phyloP scores from a whole-genome alignment of 2,113 vertebrate species.

The Carettochelys insculpta region DNA sequence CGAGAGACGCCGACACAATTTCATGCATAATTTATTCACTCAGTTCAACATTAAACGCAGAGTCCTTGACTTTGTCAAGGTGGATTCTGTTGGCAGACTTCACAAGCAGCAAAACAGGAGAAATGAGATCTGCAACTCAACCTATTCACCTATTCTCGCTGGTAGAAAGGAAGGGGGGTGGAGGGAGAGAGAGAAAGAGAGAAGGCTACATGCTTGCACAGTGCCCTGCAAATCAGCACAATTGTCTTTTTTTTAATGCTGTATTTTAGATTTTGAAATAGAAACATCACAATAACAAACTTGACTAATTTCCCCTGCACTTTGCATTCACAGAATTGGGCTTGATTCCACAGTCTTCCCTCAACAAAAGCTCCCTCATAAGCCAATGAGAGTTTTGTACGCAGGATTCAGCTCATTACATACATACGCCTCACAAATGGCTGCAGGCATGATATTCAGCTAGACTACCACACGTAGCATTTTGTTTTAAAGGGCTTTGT shows the following conservation, averaged over 20 bases:
- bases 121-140: constrained; percentile 81
- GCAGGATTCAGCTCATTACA: constrained; percentile 19
- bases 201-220: constrained; percentile 21
- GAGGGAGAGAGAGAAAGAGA: constrained; percentile 54
- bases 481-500: not conserved
- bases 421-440: not conserved
- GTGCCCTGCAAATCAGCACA: constrained; percentile 34
- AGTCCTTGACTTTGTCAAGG: constrained; percentile 91
- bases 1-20: constrained; percentile 88
- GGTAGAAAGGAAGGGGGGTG: constrained; percentile 61
- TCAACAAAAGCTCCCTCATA: constrained; percentile 1
- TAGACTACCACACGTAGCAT: not conserved
- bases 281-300: constrained; percentile 25
- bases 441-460: not conserved
- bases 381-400: constrained; percentile 25
- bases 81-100: constrained; percentile 87
- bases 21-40: constrained; percentile 91
- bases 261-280: constrained; percentile 21
- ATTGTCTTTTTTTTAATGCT: constrained; percentile 22
- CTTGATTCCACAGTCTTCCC: constrained; percentile 11
- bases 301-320: constrained; percentile 37
- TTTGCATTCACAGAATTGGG: constrained; percentile 11
- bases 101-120: constrained; percentile 83
- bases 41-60: constrained; percentile 85
- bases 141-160: constrained; percentile 82